Base-by-base conservation (phyloP, 2,888 invertebrate species). In the Acronicta alni region DNA sequence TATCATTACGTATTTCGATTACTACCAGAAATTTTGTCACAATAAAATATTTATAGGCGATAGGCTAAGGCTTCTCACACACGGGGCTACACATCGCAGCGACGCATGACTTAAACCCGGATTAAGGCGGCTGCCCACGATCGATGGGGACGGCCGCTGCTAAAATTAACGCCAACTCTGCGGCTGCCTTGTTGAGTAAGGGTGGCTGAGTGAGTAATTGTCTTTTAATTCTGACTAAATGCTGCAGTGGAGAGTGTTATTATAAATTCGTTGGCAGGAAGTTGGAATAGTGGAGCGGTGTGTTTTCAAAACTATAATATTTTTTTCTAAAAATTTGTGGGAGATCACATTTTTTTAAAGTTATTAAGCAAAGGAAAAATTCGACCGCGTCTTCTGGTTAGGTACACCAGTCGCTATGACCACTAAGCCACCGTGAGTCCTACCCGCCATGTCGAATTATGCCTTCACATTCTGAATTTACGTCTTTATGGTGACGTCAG, bases 81-180 rank as follows among this genome's bases (percentile, higher is more conserved):
- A 57, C 58, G 43, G 43, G 37, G 43, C 67, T 47, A 55, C 60
- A 69, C 57, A 58, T 66, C 12, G 52, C 48, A 46, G 17, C 60
- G 52, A 43, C 48, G 47, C 32, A 39, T 47, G 26, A 47, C 60
- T 71, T 65, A 73, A 72, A 52, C 65, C 57, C 8, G 71, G 73
- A 65, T 75, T 76, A 75, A 38, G 37, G 42, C 32, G 46, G 49
- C 42, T 30, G 35, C 41, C 63, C 46, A 48, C 73, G 76, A 75
- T 75, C 73, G 76, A 75, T 75, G 62, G 55, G 20, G 46, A 52
- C 44, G 67, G 67, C 44, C 58, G 56, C 41, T 63, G 62, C 53
- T 65, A 46, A 75, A 73, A 75, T 75, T 75, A 75, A 76, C 75
- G 63, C 67, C 16, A 55, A 51, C 51, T 62, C 62, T 67, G 76